These are phyloP conservation scores for Sarcophaga carnaria DNA, from an alignment of 2,888 invertebrate species.

Conservation along the genomic window DNA sequence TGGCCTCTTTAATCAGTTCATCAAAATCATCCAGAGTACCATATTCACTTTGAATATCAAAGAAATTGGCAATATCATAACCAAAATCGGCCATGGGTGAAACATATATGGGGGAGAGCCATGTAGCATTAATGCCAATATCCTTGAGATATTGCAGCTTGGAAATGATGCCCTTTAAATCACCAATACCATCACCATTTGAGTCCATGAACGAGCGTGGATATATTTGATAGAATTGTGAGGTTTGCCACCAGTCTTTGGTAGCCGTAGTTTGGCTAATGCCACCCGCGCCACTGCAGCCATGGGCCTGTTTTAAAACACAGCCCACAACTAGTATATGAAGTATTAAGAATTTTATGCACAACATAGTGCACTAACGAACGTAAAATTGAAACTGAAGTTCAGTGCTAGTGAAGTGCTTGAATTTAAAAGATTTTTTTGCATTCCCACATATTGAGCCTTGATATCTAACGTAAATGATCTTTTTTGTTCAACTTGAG, in stretches of 20 bases:
- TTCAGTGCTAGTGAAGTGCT: not conserved
- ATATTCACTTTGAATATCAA: conserved; percentile 87
- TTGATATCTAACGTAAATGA: conserved; percentile 44
- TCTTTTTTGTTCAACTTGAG: conserved; percentile 12
- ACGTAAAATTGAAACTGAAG: conserved; percentile 20
- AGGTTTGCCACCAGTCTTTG: conserved; percentile 92
- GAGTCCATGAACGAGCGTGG: conserved; percentile 93
- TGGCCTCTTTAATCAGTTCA: conserved; percentile 83
- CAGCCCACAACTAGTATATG: conserved; percentile 5
- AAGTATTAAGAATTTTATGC: conserved; percentile 2
- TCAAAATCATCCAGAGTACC: conserved; percentile 89
- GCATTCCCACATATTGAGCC: not conserved
- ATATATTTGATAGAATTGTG: conserved; percentile 92
- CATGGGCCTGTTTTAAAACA: not conserved
- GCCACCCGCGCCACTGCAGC: conserved; percentile 59
- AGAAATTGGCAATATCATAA: conserved; percentile 92
- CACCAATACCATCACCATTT: conserved; percentile 93
- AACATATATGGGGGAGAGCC: conserved; percentile 92
- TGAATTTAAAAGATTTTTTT: conserved; percentile 37
- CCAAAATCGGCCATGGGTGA: conserved; percentile 94
- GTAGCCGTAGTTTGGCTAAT: not conserved
- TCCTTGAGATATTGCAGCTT: conserved; percentile 86
- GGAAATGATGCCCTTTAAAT: conserved; percentile 88
- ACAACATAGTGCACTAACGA: conserved; percentile 12
- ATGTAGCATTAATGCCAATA: conserved; percentile 88